A percentile compares a stretch with the other conserved stretches of the same genome.
Conservation (phyloP, 1,140 invertebrate genomes). For the Delia radicum region DNA sequence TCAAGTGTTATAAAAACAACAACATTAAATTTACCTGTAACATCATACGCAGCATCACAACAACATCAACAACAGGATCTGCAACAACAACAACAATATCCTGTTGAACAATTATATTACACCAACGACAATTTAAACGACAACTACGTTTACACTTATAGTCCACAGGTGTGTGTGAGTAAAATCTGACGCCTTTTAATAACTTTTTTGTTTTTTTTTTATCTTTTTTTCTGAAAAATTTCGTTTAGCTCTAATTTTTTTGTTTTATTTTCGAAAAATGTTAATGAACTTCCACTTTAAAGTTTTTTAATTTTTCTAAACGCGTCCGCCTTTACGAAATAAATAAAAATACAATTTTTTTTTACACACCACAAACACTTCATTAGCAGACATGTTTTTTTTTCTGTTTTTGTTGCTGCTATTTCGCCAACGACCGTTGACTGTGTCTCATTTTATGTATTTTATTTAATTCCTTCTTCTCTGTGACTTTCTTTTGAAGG, state of each 20-base stretch:
- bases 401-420: neutral
- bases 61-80: conserved; percentile 30
- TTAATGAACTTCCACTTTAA: conserved; percentile 27
- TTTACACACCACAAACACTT: neutral
- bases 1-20: conserved; percentile 24
- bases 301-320: neutral
- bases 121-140: conserved; percentile 25
- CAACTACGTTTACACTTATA: conserved; percentile 31
- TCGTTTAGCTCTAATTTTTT: conserved; percentile 29
- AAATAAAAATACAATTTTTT: neutral
- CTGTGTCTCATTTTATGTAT: neutral
- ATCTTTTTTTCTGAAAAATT: conserved; percentile 31
- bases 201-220: conserved; percentile 36
- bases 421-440: neutral
- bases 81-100: conserved; percentile 34
- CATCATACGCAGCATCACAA: conserved; percentile 17
- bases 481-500: neutral
- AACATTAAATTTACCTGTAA: conserved; percentile 18
- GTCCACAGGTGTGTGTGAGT: conserved; percentile 25
- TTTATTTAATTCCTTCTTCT: neutral
- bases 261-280: conserved; percentile 43
- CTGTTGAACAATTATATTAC: conserved; percentile 37
- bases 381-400: neutral
- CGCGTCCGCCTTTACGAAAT: neutral
- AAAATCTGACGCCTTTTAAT: conserved; percentile 40